Percentiles rank a stretch among this genome's conserved stretches.
Conservation (phyloP, 1,140 invertebrate genomes). For the Drosophila albomicans region DNA sequence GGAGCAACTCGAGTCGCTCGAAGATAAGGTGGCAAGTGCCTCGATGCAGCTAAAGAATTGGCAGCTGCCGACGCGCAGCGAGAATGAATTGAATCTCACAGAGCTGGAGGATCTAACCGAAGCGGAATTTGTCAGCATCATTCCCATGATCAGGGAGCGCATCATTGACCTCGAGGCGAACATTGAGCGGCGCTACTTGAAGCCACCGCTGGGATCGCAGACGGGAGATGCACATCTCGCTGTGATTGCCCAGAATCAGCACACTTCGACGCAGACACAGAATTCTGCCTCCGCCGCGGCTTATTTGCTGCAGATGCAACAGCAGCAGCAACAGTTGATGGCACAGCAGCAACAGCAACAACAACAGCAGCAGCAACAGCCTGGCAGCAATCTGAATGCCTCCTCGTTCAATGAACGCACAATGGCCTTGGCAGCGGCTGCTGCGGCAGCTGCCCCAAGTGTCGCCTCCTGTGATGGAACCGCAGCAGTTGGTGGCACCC, state of each 20-base stretch:
- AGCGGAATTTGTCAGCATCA: constrained; percentile 84
- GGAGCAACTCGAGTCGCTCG: constrained; percentile 95
- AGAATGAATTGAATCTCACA: constrained; percentile 86
- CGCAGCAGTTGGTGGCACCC: neutral
- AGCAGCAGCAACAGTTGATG: constrained; percentile 67
- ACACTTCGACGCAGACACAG: constrained; percentile 73
- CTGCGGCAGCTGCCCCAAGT: constrained; percentile 39
- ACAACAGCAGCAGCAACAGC: constrained; percentile 49
- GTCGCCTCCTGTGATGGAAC: neutral
- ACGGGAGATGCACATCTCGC: constrained; percentile 83
- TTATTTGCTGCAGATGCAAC: constrained; percentile 76
- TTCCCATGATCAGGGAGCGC: constrained; percentile 90
- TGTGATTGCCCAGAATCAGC: constrained; percentile 83
- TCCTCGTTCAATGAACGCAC: constrained; percentile 78
- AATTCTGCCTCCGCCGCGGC: constrained; percentile 79
- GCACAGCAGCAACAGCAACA: constrained; percentile 64
- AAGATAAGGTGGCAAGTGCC: constrained; percentile 96
- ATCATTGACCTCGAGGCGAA: constrained; percentile 94
- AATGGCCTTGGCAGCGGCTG: constrained; percentile 78
- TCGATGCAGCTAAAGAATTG: constrained; percentile 97
- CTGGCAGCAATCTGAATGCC: constrained; percentile 60
- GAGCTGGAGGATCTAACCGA: constrained; percentile 85
- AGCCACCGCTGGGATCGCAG: constrained; percentile 93
- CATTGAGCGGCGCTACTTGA: constrained; percentile 96
- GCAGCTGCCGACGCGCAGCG: constrained; percentile 90